Evolutionary conservation across 2,888 invertebrate genomes (phyloP), one percentile per base, ranked within the genome.

Genomic region (Vesta saturnalis): DNA sequence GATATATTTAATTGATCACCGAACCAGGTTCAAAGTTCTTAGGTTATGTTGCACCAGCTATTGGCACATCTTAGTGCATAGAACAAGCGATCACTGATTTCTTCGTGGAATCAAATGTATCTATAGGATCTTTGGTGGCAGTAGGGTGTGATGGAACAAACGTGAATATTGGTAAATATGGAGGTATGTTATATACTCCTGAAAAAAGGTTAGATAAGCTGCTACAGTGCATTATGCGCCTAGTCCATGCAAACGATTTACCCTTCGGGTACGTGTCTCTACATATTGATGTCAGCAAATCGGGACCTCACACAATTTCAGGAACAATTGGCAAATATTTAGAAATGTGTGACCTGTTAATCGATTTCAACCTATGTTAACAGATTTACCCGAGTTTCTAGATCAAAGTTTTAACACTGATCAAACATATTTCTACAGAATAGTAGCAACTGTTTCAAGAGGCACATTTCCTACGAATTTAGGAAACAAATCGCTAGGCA

Each of bases 261-360:
- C 16, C 47, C 15, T 47, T 16, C 47, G 2, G 47, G 14, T 15
- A 47, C 47, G 12, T 47, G 15, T 47, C 3, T 8, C 47, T 47
- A 8, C 47, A 47, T 15, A 47, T 47, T 47, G 47, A 47, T 47
- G 47, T 1, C 15, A 47, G 47, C 47, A 47, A n/a, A 47, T 47
- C 47, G 15, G 15, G 47, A 47, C 47, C 16, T 15, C 16, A n/a
- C 12, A 2, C 14, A 47, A 14, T 2, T 47, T 47, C 1, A 14
- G 47, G 16, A 47, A 15, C 8, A n/a, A 47, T 47, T 15, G 15
- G 47, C 15, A 47, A 47, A 47, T 14, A 8, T 47, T 8, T 47
- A 47, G 47, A 47, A 47, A 47, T 14, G 14, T 47, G 47, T 47
- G 15, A 15, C 47, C 14, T 47, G 47, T 47, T 47, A 15, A 14